Conservation (phyloP, 2,888 invertebrate species). For the Cetonia aurata region DNA sequence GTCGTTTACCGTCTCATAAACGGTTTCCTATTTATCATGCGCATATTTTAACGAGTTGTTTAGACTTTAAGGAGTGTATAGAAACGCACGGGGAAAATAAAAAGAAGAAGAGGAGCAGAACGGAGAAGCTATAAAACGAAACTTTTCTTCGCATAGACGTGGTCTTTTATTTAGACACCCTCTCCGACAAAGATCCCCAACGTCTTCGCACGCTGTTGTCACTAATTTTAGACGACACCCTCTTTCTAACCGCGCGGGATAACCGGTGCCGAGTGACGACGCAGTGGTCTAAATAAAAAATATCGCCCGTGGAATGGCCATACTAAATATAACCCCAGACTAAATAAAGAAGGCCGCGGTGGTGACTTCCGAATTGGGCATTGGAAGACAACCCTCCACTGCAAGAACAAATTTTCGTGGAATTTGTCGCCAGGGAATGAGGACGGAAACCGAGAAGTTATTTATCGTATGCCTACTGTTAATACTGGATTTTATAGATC, state of each 20-base stretch:
- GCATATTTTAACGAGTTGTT: no score
- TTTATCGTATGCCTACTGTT: conserved; percentile 26
- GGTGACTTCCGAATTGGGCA: conserved; percentile 28
- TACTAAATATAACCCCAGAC: conserved; percentile 43
- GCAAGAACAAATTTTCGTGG: conserved; percentile 17
- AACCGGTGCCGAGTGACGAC: conserved; percentile 5
- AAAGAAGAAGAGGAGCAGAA: neutral
- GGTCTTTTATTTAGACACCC: conserved; percentile 40
- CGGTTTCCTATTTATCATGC: no score
- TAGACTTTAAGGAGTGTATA: neutral
- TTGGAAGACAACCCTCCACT: conserved; percentile 8
- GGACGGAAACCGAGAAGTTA: conserved; percentile 20
- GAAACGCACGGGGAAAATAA: no score
- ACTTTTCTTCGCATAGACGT: conserved; percentile 9
- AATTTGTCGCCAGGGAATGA: neutral
- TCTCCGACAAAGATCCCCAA: conserved; percentile 28
- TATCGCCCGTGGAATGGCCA: conserved; percentile 40
- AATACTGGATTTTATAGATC: conserved; percentile 39
- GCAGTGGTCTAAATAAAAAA: conserved; percentile 40
- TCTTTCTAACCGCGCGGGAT: conserved; percentile 12
- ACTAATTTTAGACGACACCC: conserved; percentile 43
- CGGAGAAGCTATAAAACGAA: conserved; percentile 1
- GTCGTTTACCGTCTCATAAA: no score
- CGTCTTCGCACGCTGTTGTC: conserved; percentile 24
- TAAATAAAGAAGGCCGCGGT: conserved; percentile 38